These are phyloP conservation scores for Apolygus lucorum DNA, from an alignment of 1,140 invertebrate genomes.

Conservation along the genomic window DNA sequence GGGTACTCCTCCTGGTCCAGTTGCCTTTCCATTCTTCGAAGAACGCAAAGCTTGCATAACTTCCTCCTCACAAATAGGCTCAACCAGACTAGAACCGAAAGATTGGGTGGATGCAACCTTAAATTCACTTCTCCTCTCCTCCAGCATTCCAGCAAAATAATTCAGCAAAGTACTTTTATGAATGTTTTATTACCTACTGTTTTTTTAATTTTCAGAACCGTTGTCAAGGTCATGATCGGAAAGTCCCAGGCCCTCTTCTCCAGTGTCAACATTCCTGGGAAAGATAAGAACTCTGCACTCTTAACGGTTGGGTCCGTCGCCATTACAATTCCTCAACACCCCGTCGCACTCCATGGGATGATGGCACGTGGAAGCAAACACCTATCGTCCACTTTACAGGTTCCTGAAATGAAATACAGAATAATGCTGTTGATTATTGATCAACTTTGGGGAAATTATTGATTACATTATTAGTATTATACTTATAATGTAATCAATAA, in stretches of 20 bases:
- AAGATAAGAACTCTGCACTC: conserved; percentile 80
- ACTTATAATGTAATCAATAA: no score
- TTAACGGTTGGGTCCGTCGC: conserved; percentile 79
- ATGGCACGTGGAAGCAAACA: conserved; percentile 91
- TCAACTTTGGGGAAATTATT: conserved; percentile 7
- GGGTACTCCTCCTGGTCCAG: no score
- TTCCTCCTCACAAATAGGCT: no score
- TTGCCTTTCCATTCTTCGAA: no score
- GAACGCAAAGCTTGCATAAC: no score
- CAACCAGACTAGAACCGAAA: no score
- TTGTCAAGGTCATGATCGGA: conserved; percentile 84
- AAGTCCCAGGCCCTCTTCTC: conserved; percentile 88
- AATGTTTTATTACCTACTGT: no score
- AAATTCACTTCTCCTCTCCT: no score
- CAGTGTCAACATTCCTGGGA: conserved; percentile 61
- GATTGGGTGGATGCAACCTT: no score
- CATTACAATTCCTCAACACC: conserved; percentile 93
- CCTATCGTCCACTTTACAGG: conserved; percentile 80
- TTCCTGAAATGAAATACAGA: no score
- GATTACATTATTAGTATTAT: no score
- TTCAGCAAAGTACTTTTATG: conserved; percentile 10
- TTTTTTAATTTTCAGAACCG: conserved; percentile 55
- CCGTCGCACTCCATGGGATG: conserved; percentile 92
- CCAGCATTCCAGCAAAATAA: not conserved
- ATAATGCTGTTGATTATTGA: no score